Conservation (phyloP, 2,797 vertebrate species). For the Nyctibius grandis region DNA sequence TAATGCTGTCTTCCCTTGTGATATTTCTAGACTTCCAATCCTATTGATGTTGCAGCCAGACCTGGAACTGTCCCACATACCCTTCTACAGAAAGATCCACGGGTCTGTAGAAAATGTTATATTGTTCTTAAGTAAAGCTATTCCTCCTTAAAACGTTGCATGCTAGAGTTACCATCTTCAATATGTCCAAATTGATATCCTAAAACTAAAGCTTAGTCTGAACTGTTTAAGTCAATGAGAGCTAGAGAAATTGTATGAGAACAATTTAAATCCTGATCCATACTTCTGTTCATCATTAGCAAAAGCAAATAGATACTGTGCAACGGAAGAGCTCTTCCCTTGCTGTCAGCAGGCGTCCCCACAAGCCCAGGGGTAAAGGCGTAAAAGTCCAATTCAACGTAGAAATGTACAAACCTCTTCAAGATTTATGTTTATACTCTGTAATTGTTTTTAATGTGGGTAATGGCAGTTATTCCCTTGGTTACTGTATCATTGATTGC, state of each 20-base stretch:
- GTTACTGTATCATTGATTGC: constrained; percentile 58
- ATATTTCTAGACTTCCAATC: constrained; percentile 89
- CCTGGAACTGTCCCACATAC: constrained; percentile 93
- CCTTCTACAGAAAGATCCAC: constrained; percentile 94
- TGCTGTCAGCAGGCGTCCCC: background rate
- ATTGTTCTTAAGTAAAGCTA: background rate
- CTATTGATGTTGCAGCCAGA: constrained; percentile 90
- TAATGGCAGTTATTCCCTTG: constrained; percentile 52
- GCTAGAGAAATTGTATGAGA: background rate
- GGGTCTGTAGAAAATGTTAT: constrained; percentile 78
- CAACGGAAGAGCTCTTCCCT: background rate
- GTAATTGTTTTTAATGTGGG: constrained; percentile 60
- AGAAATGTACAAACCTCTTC: background rate
- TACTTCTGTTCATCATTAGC: background rate
- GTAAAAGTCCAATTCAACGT: background rate
- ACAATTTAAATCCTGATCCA: background rate
- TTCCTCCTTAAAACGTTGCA: background rate
- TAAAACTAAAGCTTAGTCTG: background rate
- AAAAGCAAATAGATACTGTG: background rate
- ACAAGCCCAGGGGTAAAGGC: background rate
- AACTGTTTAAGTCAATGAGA: background rate
- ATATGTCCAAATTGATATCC: background rate
- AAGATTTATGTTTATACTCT: constrained; percentile 26
- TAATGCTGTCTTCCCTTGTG: constrained; percentile 13
- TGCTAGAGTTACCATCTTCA: background rate